These are phyloP conservation scores for Dynastes maya DNA, from an alignment of 2,888 invertebrate species.

Conservation along the genomic window DNA sequence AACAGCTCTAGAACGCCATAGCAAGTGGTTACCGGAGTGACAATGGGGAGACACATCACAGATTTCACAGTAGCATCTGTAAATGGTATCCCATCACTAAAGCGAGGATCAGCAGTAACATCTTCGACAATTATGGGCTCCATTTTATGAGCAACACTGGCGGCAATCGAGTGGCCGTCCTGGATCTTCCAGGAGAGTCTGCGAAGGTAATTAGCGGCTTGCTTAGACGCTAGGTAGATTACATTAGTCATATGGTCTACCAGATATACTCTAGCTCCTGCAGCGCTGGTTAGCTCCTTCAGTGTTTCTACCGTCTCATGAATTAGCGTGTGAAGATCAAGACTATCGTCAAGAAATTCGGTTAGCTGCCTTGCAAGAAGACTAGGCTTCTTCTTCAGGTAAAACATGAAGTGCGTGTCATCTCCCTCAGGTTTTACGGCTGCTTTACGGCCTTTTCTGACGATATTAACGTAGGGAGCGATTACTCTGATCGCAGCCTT, in stretches of 20 bases:
- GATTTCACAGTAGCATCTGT: conserved; percentile 73
- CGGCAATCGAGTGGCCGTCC: conserved; percentile 73
- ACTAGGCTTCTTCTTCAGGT: conserved; percentile 62
- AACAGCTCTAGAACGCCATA: conserved; percentile 76
- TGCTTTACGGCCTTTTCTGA: conserved; percentile 61
- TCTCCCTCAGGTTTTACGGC: conserved; percentile 53
- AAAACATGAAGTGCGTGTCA: conserved; percentile 60
- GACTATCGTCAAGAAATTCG: conserved; percentile 73
- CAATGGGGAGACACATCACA: conserved; percentile 75
- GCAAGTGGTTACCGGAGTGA: conserved; percentile 73
- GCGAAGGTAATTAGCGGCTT: conserved; percentile 71
- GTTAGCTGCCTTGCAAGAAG: conserved; percentile 65
- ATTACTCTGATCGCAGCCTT: conserved; percentile 74
- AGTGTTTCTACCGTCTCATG: conserved; percentile 75
- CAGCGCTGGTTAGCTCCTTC: conserved; percentile 66
- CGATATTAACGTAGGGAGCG: conserved; percentile 72
- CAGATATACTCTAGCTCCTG: conserved; percentile 75
- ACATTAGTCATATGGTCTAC: conserved; percentile 73
- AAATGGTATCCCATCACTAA: conserved; percentile 73
- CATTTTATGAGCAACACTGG: conserved; percentile 74
- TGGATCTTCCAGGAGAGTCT: conserved; percentile 75
- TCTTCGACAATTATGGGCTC: conserved; percentile 74
- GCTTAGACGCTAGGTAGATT: conserved; percentile 73
- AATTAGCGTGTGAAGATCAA: conserved; percentile 73
- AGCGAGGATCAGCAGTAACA: conserved; percentile 73